phyloP scores from a whole-genome alignment of 2,888 invertebrate genomes.

The Parnassius orleans region DNA sequence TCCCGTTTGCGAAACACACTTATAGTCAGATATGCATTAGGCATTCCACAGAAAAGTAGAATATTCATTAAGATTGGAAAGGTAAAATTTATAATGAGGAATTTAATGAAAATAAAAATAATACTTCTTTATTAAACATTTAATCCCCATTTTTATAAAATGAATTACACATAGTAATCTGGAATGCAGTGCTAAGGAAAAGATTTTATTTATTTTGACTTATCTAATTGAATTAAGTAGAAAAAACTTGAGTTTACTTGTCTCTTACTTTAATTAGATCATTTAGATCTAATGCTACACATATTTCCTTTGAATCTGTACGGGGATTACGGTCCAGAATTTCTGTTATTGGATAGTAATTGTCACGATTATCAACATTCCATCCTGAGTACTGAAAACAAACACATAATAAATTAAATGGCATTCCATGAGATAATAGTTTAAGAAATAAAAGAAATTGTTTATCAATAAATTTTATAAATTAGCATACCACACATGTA shows the following conservation, averaged over 20 bases:
- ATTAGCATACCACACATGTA: conserved; percentile 80
- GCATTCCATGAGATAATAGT: neutral
- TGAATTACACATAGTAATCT: conserved; percentile 70
- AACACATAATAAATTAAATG: neutral
- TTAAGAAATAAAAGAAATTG: neutral
- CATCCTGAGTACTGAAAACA: conserved; percentile 81
- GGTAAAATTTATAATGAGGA: no score
- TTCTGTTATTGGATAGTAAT: conserved; percentile 81
- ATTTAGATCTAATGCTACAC: conserved; percentile 78
- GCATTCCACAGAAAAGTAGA: no score
- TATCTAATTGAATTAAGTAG: conserved; percentile 70
- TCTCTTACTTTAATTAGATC: conserved; percentile 79
- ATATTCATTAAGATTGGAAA: no score
- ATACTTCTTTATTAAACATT: conserved; percentile 65
- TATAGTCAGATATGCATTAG: no score
- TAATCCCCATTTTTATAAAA: conserved; percentile 74
- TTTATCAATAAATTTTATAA: neutral
- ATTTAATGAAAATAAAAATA: conserved; percentile 2
- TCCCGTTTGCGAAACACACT: no score
- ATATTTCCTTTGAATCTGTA: conserved; percentile 78
- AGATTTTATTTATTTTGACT: conserved; percentile 65
- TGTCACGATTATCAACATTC: conserved; percentile 81
- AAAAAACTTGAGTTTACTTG: conserved; percentile 68
- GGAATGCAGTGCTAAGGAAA: conserved; percentile 76
- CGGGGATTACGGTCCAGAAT: conserved; percentile 76